Percentiles rank a stretch among this genome's conserved stretches.
Conservation (phyloP, 2,113 vertebrate genomes). For the Misgurnus anguillicaudatus region DNA sequence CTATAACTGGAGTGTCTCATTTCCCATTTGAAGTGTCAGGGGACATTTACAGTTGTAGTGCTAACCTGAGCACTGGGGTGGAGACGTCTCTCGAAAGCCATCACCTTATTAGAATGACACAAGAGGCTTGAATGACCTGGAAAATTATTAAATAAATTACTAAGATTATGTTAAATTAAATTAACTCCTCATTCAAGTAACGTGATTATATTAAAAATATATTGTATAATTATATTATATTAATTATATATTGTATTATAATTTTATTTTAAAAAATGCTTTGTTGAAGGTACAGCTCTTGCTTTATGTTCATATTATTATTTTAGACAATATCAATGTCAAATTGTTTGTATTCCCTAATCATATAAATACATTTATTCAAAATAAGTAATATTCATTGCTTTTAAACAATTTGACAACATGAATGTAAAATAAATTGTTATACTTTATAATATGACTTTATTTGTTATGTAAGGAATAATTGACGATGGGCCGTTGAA, state of each 20-base stretch:
- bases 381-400: too few relatives aligned
- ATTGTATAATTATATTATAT: too few relatives aligned
- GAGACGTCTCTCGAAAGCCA: constrained; percentile 39
- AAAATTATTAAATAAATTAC: neutral
- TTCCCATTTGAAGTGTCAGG: constrained; percentile 72
- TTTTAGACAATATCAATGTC: too few relatives aligned
- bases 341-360: too few relatives aligned
- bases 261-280: neutral
- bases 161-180: neutral
- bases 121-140: neutral
- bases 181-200: neutral
- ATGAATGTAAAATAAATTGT: too few relatives aligned
- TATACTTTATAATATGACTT: too few relatives aligned
- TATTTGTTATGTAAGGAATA: too few relatives aligned
- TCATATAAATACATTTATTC: too few relatives aligned
- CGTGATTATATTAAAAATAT: neutral
- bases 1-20: constrained; percentile 72
- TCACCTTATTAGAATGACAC: constrained; percentile 6
- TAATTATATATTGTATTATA: neutral
- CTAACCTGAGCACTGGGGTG: constrained; percentile 60
- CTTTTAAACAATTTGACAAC: too few relatives aligned
- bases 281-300: neutral
- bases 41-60: constrained; percentile 73
- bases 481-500: too few relatives aligned
- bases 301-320: too few relatives aligned